Percentiles rank a stretch among this genome's conserved stretches.
phyloP scores from a whole-genome alignment of 2,797 vertebrate species.

The Chloroceryle amazona region DNA sequence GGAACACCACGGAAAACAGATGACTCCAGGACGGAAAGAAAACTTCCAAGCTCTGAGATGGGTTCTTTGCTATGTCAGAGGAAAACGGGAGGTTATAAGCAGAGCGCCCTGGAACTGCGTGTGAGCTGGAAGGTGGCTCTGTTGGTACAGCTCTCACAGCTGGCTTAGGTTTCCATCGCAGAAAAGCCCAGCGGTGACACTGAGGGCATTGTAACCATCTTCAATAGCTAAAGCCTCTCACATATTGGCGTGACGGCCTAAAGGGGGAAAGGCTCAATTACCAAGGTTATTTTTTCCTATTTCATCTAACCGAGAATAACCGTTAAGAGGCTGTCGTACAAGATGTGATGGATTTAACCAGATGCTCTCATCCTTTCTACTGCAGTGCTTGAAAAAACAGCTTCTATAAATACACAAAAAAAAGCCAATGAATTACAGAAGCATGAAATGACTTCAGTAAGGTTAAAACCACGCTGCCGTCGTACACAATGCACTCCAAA shows the following conservation, averaged over 20 bases:
- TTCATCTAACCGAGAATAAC: slow-evolving; percentile 16
- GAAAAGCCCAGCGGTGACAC: slow-evolving; percentile 19
- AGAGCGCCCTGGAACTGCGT: background rate
- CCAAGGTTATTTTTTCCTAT: slow-evolving; percentile 53
- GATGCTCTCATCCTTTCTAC: slow-evolving; percentile 66
- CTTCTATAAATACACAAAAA: slow-evolving; percentile 65
- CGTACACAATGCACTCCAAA: slow-evolving; percentile 37
- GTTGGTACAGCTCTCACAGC: slow-evolving; percentile 39
- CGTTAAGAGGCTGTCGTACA: slow-evolving; percentile 20
- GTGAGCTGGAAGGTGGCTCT: background rate
- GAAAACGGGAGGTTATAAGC: background rate
- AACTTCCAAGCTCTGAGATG: background rate
- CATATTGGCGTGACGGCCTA: slow-evolving; percentile 32
- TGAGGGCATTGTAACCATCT: slow-evolving; percentile 20
- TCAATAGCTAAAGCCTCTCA: slow-evolving; percentile 51
- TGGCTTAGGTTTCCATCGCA: background rate
- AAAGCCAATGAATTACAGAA: slow-evolving; percentile 69
- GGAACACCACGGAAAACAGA: background rate
- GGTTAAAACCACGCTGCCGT: slow-evolving; percentile 59
- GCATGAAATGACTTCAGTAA: slow-evolving; percentile 64
- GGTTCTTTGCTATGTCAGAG: background rate
- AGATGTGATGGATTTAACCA: slow-evolving; percentile 71
- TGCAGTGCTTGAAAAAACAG: slow-evolving; percentile 56
- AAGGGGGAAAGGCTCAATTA: slow-evolving; percentile 69
- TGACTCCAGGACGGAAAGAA: background rate